Evolutionary conservation across 2,113 vertebrate species (phyloP).

Genomic region (Psettodes erumei): DNA sequence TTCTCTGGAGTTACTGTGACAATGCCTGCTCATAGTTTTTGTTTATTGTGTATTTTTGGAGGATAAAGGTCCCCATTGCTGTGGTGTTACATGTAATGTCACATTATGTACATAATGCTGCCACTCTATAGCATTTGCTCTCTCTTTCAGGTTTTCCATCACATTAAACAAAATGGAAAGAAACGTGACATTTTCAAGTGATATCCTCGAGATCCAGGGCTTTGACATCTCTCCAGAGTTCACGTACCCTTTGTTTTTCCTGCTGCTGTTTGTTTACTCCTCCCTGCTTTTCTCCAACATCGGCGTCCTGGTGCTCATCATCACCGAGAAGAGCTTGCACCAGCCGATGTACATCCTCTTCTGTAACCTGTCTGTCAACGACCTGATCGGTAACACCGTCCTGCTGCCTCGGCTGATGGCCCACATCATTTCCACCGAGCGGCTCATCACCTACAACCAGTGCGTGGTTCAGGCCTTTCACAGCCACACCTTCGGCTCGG

Average conservation of each 20-base stretch:
- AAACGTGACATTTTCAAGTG: conserved; percentile 36
- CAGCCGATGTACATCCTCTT: conserved; percentile 78
- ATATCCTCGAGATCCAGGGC: conserved; percentile 59
- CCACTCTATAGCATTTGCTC: neutral
- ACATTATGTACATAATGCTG: neutral
- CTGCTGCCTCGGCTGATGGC: conserved; percentile 74
- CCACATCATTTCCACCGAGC: conserved; percentile 52
- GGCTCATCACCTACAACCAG: conserved; percentile 53
- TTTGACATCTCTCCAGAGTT: conserved; percentile 61
- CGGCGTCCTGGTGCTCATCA: conserved; percentile 61
- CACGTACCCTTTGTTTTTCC: conserved; percentile 62
- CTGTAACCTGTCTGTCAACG: conserved; percentile 72
- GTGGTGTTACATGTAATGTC: neutral
- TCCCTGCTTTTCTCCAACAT: conserved; percentile 64
- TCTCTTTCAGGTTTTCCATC: conserved; percentile 33
- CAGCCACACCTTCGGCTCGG: conserved; percentile 72
- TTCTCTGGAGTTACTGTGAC: neutral
- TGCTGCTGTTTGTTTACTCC: conserved; percentile 66
- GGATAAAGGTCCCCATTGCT: neutral
- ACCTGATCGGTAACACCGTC: conserved; percentile 68
- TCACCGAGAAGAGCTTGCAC: conserved; percentile 68
- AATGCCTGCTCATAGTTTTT: neutral
- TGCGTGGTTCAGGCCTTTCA: conserved; percentile 70
- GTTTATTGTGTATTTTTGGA: neutral
- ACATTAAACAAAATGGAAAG: conserved; percentile 43